Conservation (phyloP, 2,797 vertebrate species). For the Epinephelus coioides region DNA sequence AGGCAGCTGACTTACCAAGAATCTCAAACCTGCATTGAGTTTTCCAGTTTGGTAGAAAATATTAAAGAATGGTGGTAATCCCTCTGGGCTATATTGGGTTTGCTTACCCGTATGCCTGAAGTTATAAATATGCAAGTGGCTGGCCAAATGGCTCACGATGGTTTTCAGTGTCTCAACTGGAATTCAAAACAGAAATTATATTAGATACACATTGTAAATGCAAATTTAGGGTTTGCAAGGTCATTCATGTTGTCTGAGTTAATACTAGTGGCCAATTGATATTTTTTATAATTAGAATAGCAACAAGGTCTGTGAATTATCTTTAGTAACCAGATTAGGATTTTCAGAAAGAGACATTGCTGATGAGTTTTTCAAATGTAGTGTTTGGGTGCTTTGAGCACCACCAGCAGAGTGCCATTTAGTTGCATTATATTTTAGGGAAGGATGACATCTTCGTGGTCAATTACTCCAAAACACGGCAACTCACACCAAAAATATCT, state of each 20-base stretch:
- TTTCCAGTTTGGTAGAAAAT: conserved; percentile 7
- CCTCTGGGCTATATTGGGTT: background rate
- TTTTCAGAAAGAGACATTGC: no score
- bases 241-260: background rate
- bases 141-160: background rate
- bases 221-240: background rate
- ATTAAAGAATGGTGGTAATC: background rate
- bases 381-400: no score
- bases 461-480: no score
- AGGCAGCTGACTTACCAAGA: background rate
- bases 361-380: no score
- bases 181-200: conserved; percentile 6
- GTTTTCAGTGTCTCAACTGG: conserved; percentile 1
- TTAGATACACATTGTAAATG: background rate
- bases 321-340: no score
- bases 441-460: no score
- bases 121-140: conserved; percentile 18
- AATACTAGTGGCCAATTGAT: background rate
- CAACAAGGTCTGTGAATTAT: no score
- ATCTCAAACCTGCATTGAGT: conserved; percentile 9
- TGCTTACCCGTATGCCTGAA: background rate
- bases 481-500: no score
- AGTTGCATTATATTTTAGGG: no score
- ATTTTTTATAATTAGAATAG: background rate
- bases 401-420: no score